Evolutionary conservation across 1,140 invertebrate species (phyloP).

Genomic region (Bombus sylvicola): DNA sequence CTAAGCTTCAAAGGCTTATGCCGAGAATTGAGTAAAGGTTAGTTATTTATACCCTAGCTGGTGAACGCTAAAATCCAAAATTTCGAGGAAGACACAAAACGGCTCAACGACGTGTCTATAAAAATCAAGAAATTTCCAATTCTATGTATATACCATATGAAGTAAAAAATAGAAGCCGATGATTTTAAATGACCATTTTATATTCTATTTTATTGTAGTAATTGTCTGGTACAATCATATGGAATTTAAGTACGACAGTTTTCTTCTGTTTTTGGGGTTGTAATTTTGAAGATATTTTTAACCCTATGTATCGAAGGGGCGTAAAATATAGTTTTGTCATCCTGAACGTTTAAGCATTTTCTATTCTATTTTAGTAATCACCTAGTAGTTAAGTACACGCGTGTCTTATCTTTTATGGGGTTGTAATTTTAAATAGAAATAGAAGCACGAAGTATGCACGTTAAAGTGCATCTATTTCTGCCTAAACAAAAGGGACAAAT

Average conservation of each 20-base stretch:
- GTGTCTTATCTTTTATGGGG: background rate
- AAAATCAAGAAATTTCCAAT: background rate
- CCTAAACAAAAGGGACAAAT: background rate
- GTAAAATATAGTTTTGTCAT: background rate
- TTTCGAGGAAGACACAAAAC: conserved; percentile 4
- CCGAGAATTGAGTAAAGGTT: conserved; percentile 39
- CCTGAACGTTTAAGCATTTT: background rate
- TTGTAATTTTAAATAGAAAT: conserved; percentile 1
- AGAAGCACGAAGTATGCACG: background rate
- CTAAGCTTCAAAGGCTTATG: conserved; percentile 52
- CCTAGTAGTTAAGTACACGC: background rate
- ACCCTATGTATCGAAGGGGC: background rate
- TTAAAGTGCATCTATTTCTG: conserved; percentile 4
- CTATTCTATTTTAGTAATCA: background rate
- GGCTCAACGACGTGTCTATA: background rate
- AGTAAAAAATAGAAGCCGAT: background rate
- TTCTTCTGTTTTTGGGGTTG: background rate
- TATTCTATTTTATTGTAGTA: background rate
- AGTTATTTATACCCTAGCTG: conserved; percentile 29
- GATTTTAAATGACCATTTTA: background rate
- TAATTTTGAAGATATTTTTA: background rate
- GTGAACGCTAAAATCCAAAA: conserved; percentile 17
- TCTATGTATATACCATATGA: background rate
- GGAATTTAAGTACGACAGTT: background rate
- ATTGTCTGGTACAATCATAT: background rate